Evolutionary conservation across 2,113 vertebrate species (phyloP).

Genomic region (Falcunculus frontatus): DNA sequence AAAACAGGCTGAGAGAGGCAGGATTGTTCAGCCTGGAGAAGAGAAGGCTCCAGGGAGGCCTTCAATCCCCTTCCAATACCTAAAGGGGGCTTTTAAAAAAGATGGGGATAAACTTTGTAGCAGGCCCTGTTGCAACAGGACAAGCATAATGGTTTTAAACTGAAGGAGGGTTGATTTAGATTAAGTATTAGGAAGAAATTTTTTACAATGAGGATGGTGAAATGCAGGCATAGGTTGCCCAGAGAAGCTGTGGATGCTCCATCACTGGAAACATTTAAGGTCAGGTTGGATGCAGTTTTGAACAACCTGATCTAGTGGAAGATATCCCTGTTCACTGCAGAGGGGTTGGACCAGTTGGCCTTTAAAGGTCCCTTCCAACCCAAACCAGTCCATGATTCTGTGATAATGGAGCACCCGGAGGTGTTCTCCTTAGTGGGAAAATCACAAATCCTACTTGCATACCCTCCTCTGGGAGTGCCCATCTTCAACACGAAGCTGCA

Average conservation of each 20-base stretch:
- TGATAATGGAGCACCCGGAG: neutral
- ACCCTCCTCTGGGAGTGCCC: neutral
- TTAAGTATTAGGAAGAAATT: neutral
- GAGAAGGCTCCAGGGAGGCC: neutral
- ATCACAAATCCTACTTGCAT: neutral
- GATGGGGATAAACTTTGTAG: neutral
- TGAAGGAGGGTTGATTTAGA: neutral
- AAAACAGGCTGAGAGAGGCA: neutral
- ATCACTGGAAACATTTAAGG: neutral
- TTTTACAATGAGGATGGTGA: neutral
- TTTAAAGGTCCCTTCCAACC: neutral
- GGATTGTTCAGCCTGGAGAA: neutral
- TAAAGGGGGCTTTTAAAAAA: neutral
- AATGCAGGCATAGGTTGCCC: neutral
- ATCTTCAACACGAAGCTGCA: neutral
- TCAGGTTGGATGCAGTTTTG: neutral
- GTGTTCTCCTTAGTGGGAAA: neutral
- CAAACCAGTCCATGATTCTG: neutral
- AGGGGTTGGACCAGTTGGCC: no score
- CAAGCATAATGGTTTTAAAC: neutral
- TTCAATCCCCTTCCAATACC: neutral
- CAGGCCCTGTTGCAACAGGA: neutral
- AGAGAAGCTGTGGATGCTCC: neutral
- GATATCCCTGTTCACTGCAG: neutral
- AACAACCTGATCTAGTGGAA: neutral